phyloP scores from a whole-genome alignment of 2,113 vertebrate species.

The Ceyx margarethae region DNA sequence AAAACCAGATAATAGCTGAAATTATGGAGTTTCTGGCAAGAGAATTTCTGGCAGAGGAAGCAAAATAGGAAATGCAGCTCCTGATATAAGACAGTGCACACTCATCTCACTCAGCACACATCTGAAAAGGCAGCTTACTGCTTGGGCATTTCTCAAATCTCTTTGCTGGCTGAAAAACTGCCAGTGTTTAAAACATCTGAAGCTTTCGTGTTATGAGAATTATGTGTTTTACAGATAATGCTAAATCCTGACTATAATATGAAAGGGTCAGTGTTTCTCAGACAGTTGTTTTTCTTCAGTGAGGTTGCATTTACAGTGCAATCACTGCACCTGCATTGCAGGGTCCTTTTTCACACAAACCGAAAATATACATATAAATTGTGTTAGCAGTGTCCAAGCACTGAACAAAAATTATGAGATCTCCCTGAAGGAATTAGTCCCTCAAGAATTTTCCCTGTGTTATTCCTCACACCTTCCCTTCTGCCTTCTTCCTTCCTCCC shows the following conservation, averaged over 20 bases:
- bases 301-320: neutral
- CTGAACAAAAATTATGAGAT: neutral
- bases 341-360: neutral
- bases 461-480: neutral
- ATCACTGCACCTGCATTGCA: neutral
- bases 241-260: neutral
- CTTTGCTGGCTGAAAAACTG: conserved; percentile 4
- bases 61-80: conserved; percentile 40
- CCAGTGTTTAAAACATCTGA: conserved; percentile 7
- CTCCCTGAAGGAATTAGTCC: neutral
- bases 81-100: conserved; percentile 40
- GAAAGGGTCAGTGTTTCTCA: neutral
- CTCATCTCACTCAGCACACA: neutral
- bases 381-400: neutral
- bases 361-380: neutral
- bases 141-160: conserved; percentile 19
- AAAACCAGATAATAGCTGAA: conserved; percentile 33
- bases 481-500: neutral
- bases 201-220: neutral
- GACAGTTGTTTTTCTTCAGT: neutral
- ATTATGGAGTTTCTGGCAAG: conserved; percentile 40
- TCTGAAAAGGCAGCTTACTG: neutral
- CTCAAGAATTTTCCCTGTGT: neutral
- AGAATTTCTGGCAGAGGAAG: conserved; percentile 37
- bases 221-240: conserved; percentile 7